phyloP scores from a whole-genome alignment of 1,140 invertebrate genomes.

The Eumeta japonica region DNA sequence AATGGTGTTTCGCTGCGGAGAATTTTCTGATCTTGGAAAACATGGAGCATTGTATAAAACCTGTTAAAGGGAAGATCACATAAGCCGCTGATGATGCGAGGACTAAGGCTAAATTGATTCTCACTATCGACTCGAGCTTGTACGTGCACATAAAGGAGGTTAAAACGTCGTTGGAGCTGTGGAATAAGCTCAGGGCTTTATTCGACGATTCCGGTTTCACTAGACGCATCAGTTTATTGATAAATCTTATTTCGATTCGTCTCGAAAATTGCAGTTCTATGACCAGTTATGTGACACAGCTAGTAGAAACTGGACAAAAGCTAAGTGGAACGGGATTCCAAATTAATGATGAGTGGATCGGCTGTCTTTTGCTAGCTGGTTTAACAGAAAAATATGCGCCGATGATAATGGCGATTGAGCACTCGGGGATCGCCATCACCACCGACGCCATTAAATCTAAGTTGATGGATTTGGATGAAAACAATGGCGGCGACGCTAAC shows the following conservation, averaged over 20 bases:
- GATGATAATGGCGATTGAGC: conserved; percentile 33
- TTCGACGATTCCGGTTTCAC: conserved; percentile 13
- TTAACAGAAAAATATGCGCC: conserved; percentile 25
- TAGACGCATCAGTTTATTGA: conserved; percentile 10
- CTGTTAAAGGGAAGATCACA: not conserved
- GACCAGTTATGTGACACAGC: conserved; percentile 15
- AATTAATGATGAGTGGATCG: no score
- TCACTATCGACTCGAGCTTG: conserved; percentile 6
- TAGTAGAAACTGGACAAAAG: conserved; percentile 12
- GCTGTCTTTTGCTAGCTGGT: conserved; percentile 25
- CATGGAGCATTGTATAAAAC: not conserved
- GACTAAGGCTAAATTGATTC: conserved; percentile 11
- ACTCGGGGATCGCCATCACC: no score
- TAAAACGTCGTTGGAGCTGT: conserved; percentile 7
- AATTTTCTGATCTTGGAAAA: not conserved
- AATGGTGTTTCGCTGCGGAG: not conserved
- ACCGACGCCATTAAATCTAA: conserved; percentile 20
- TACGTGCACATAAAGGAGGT: conserved; percentile 12
- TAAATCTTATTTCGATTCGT: conserved; percentile 15
- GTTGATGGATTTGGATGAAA: conserved; percentile 14
- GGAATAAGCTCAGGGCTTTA: conserved; percentile 5
- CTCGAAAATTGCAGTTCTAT: conserved; percentile 16
- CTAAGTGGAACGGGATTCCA: conserved; percentile 22
- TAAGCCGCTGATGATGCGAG: not conserved
- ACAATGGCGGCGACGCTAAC: conserved; percentile 1